phyloP scores from a whole-genome alignment of 2,888 invertebrate genomes.

The Campopleginae sp. region DNA sequence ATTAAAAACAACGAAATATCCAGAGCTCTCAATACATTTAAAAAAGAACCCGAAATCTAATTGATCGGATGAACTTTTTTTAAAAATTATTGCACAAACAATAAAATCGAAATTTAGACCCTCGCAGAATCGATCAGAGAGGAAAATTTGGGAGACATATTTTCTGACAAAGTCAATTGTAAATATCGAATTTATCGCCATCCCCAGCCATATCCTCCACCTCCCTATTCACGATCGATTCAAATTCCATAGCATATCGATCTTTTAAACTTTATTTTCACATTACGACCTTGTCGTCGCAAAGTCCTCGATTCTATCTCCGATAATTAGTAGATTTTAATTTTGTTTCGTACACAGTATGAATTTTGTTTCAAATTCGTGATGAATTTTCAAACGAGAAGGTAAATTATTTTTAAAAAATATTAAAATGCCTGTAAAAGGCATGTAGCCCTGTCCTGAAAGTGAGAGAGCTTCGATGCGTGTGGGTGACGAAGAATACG shows the following conservation, averaged over 20 bases:
- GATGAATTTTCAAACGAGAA: background rate
- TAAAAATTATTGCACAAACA: background rate
- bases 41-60: background rate
- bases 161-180: conserved; percentile 79
- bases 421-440: too few relatives aligned
- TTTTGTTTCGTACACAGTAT: background rate
- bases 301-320: too few relatives aligned
- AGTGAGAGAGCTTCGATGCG: conserved; percentile 66
- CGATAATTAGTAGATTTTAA: too few relatives aligned
- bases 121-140: background rate
- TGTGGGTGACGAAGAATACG: conserved; percentile 77
- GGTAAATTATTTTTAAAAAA: too few relatives aligned
- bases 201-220: conserved; percentile 35
- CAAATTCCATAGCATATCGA: conserved; percentile 16
- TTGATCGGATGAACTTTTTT: background rate
- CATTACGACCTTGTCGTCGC: background rate
- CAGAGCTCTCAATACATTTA: background rate
- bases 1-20: background rate
- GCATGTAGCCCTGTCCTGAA: background rate
- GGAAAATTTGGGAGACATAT: conserved; percentile 82
- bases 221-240: conserved; percentile 39
- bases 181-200: conserved; percentile 44
- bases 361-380: background rate
- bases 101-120: background rate
- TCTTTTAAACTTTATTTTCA: background rate